Base-by-base conservation (phyloP, 2,888 invertebrate genomes). In the Pandemis heparana region DNA sequence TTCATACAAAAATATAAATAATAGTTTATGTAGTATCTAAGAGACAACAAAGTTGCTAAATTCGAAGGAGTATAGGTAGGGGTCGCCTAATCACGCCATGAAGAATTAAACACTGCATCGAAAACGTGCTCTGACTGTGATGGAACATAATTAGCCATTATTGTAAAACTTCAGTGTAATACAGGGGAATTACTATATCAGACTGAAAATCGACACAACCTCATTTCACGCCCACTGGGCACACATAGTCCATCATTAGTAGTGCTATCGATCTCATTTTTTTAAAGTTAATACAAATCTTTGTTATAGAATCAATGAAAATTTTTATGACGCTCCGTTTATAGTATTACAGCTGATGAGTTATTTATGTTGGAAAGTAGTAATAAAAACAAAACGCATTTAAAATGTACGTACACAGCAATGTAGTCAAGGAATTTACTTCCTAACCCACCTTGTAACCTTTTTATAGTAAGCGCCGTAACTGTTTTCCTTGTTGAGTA, bases 181-280 rank as follows among this genome's bases (percentile, higher is more conserved):
- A 56, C 56, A 23, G 56, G 56, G 56, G 56, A 56, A 23, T 56
- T 2, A 56, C 56, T 23, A 10, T 56, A 56, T 56, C 56, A 0
- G 12, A 23, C 10, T 56, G 12, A 56, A 56, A 56, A 56, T 18
- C 18, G 16, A 38, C 38, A 32, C 14, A 23, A 23, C 46, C 14
- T 23, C 8, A 63, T 43, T 23, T 63, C 63, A 63, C 14, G 46
- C 63, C 8, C 43, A 63, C 23, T 63, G 63, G 18, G 0, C 14
- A 23, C 46, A 46, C 23, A 63, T 46, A 63, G 43, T 23, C 3
- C 14, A 14, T 63, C 23, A 63, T 63, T 63, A 63, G 63, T 63
- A 8, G 12, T 63, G 43, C 63, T 39, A 63, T 63, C 41, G 23
- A 8, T 18, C 6, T 32, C 6, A 38, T 60, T 38, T 60, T 60